These are phyloP conservation scores for Amphipoea lucens DNA, from an alignment of 2,888 invertebrate species.

Conservation along the genomic window DNA sequence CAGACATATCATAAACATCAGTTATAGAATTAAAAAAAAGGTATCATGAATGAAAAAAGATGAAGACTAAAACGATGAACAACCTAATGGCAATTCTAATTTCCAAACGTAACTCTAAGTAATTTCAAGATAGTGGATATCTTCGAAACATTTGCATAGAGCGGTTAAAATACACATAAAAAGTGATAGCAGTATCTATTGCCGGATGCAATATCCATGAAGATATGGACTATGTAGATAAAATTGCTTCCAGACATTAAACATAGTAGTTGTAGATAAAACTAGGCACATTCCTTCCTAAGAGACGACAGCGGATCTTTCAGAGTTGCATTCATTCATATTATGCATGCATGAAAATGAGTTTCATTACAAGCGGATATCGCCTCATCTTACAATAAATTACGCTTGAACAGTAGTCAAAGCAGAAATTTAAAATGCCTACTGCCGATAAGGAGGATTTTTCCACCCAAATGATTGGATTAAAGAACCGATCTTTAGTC, in stretches of 20 bases:
- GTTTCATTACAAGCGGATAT: constrained; percentile 10
- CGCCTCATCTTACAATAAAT: constrained; percentile 6
- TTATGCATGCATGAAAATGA: constrained; percentile 6
- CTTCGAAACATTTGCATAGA: constrained; percentile 36
- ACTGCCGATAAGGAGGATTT: constrained; percentile 12
- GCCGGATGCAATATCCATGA: constrained; percentile 39
- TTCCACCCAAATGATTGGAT: constrained; percentile 29
- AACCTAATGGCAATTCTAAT: not conserved
- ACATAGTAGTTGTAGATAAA: constrained; percentile 28
- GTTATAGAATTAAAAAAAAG: not conserved
- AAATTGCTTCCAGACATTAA: constrained; percentile 13
- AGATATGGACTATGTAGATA: constrained; percentile 35
- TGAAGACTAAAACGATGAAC: not conserved
- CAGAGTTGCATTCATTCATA: constrained; percentile 14
- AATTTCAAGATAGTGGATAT: constrained; percentile 14
- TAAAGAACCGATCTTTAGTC: constrained; percentile 14
- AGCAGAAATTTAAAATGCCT: constrained; percentile 1
- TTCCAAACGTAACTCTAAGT: not conserved
- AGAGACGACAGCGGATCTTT: constrained; percentile 4
- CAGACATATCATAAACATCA: not conserved
- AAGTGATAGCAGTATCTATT: constrained; percentile 44
- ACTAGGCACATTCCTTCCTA: not conserved
- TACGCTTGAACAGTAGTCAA: constrained; percentile 18
- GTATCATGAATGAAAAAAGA: not conserved
- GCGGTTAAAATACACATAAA: constrained; percentile 19